Base-by-base conservation (phyloP, 2,888 invertebrate genomes). In the Trichogramma dendrolimi region DNA sequence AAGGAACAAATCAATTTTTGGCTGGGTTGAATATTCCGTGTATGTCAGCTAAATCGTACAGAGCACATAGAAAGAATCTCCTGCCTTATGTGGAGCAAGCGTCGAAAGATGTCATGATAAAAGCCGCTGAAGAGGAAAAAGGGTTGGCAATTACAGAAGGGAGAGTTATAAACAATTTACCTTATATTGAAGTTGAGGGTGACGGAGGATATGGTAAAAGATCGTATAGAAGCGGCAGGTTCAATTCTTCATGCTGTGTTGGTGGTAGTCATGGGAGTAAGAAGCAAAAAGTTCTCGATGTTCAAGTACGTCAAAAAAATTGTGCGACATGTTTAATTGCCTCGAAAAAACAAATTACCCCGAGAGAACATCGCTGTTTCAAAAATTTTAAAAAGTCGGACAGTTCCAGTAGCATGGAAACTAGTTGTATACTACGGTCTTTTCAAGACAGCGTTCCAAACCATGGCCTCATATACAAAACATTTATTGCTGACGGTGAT, bases 121-220 rank as follows among this genome's bases (percentile, higher is more conserved):
- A 51, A 10, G 50, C 53, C 58, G 48, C 41, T 53, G 56, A 50
- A 39, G 27, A 59, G 58, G 63, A 63, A 48, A 50, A 42, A 41
- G 54, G 55, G 46, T 42, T 39, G 39, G 62, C 55, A 39, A 39
- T 46, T 5, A 39, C 38, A 10, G 38, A 47, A 38, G 39, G 39
- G 38, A 6, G 47, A 6, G 11, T 39, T 46, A 8, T 46, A 4
- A 47, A 55, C 43, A 38, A 50, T 5, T 41, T 60, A n/a, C 55
- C 60, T 2, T 49, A 41, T 11, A 60, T 40, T 38, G 42, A 40
- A 43, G 60, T 60, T 4, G 39, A 48, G 50, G 55, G 7, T 39
- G 55, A 55, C 7, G 60, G 55, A 42, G 54, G 49, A 4, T 60
- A 55, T 46, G 7, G 54, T 41, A 60, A 60, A 49, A 49, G 60